Evolutionary conservation across 2,888 invertebrate genomes (phyloP).

Genomic region (Antheraea assamensis): DNA sequence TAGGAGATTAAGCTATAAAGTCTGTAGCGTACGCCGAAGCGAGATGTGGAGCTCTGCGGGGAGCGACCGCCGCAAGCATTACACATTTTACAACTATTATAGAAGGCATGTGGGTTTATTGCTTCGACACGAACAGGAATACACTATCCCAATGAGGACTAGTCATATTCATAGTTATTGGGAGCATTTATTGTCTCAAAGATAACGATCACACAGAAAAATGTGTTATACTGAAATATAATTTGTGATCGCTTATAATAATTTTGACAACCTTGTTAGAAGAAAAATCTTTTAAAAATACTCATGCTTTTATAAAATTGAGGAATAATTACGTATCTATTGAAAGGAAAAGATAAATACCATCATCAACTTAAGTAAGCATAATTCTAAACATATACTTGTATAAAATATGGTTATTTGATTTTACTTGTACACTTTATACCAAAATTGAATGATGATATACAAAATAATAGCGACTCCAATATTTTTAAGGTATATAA

Average conservation of each 20-base stretch:
- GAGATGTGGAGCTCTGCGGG: conserved; percentile 74
- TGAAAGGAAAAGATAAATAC: background rate
- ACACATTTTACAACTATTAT: conserved; percentile 73
- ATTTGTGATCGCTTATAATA: background rate
- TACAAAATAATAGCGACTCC: background rate
- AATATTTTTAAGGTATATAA: no score
- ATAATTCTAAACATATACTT: background rate
- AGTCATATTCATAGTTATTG: conserved; percentile 39
- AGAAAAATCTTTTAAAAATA: no score
- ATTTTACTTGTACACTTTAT: background rate
- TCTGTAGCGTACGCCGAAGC: conserved; percentile 50
- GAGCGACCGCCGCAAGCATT: conserved; percentile 55
- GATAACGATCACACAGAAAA: conserved; percentile 1
- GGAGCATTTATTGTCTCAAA: conserved; percentile 38
- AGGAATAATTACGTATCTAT: background rate
- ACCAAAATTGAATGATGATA: background rate
- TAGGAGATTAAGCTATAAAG: conserved; percentile 79
- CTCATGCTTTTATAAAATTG: background rate
- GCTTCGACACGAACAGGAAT: conserved; percentile 38
- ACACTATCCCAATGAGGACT: conserved; percentile 43
- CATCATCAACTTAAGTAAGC: background rate
- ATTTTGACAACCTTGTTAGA: background rate
- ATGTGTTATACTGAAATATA: background rate
- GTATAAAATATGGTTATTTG: background rate
- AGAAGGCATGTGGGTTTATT: conserved; percentile 51